phyloP scores from a whole-genome alignment of 1,140 invertebrate genomes.

The Sipha flava region DNA sequence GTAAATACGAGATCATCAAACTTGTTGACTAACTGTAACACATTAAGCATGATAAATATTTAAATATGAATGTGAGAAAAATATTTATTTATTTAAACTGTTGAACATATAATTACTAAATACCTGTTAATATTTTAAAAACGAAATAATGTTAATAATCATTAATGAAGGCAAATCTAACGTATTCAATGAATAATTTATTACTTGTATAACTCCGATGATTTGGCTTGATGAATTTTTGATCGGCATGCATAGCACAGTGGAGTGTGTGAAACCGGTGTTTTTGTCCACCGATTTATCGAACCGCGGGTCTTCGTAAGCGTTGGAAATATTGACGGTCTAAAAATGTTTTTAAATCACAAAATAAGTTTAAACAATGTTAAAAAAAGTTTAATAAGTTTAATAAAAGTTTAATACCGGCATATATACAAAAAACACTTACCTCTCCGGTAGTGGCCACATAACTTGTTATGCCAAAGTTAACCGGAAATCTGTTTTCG shows the following conservation, averaged over 20 bases:
- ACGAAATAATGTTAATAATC: no score
- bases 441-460: constrained; percentile 94
- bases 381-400: no score
- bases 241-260: constrained; percentile 85
- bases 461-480: constrained; percentile 89
- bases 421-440: constrained; percentile 43
- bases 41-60: no score
- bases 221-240: constrained; percentile 81
- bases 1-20: constrained; percentile 79
- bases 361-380: no score
- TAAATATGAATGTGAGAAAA: no score
- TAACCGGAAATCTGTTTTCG: constrained; percentile 90
- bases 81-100: no score
- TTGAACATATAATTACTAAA: no score
- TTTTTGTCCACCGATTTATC: constrained; percentile 75
- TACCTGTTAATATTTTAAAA: no score
- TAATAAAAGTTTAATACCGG: no score
- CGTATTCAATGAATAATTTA: no score
- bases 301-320: constrained; percentile 85
- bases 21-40: constrained; percentile 75
- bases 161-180: no score
- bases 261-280: constrained; percentile 68
- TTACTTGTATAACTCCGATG: constrained; percentile 81
- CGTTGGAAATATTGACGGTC: constrained; percentile 81
- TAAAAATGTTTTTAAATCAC: constrained; percentile 41